Base-by-base conservation (phyloP, 2,888 invertebrate genomes). In the Mimas tiliae region DNA sequence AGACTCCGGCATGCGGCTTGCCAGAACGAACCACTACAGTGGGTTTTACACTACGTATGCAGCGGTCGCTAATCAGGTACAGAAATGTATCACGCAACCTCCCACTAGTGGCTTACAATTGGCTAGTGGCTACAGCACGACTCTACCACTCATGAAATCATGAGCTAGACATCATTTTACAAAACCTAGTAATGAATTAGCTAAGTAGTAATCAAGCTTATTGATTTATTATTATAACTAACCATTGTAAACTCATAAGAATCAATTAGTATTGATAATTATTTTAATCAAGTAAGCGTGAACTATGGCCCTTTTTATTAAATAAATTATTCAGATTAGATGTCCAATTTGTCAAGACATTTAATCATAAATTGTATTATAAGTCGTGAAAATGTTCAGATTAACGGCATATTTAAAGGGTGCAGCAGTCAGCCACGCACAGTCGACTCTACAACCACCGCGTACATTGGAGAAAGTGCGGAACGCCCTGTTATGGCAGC, bases 401-500 rank as follows among this genome's bases (percentile, higher is more conserved):
- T 64, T 74, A 80, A 79, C 72, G 75, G 75, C 74, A 72, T 72
- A 75, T 69, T 74, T 74, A 78, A 75, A 84, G 83, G 82, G 83
- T 83, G 77, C 72, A 68, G 74, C 77, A 74, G 78, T 72, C 79
- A 79, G 84, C 79, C 83, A 83, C 82, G 76, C 79, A 42, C 38
- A 9, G 42, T 11, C 58, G 50, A 16, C 69, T 67, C 52, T 68
- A 66, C 68, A 71, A 73, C 74, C 74, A 69, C 75, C 68, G 42
- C 58, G 58, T 38, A 16, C 53, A 33, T 58, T 58, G 83, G 90
- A 85, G 91, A 91, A 91, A 91, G 91, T 90, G 79, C 78, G 82
- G 86, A 80, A 85, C 85, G 87, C 89, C 90, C 90, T 89, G 87
- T 89, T 89, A 88, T 86, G 86, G 88, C 84, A 80, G 84, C 83